These are phyloP conservation scores for Chaetophractus vellerosus DNA, from an alignment of 2,797 vertebrate species.

Conservation along the genomic window DNA sequence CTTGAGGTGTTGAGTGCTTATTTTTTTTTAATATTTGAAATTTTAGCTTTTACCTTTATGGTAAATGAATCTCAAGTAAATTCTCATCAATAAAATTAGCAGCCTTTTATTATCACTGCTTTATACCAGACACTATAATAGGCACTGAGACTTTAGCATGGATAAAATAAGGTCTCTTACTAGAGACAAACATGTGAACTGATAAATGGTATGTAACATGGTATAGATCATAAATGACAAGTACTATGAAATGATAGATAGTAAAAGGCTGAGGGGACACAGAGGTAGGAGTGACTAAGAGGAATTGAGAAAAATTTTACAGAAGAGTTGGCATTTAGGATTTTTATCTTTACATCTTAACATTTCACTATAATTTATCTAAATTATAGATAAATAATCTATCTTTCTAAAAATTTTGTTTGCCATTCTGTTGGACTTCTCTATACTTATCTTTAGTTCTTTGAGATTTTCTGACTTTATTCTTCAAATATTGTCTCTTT, in stretches of 20 bases:
- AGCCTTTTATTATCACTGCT: conserved; percentile 49
- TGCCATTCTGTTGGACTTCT: not conserved
- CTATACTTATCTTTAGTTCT: conserved; percentile 31
- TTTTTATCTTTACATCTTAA: conserved; percentile 42
- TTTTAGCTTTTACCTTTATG: conserved; percentile 55
- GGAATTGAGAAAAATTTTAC: conserved; percentile 47
- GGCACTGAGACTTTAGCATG: conserved; percentile 1
- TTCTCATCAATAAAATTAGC: not conserved
- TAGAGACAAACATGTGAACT: conserved; percentile 24
- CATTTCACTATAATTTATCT: conserved; percentile 19
- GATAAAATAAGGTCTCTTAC: not conserved
- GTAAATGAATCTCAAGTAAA: conserved; percentile 51
- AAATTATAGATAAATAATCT: too few species aligned
- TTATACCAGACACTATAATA: conserved; percentile 5
- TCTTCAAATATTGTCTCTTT: conserved; percentile 1
- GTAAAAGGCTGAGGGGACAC: not conserved
- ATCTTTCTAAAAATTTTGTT: conserved; percentile 32
- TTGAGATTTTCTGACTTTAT: conserved; percentile 30
- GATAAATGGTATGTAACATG: conserved; percentile 15
- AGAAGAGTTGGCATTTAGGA: not conserved
- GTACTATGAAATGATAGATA: not conserved
- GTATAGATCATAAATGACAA: conserved; percentile 3
- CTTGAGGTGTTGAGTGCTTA: not conserved
- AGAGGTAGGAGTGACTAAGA: not conserved
- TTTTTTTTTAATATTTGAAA: conserved; percentile 59